Evolutionary conservation across 2,797 vertebrate species (phyloP).

Genomic region (Buceros bicornis): DNA sequence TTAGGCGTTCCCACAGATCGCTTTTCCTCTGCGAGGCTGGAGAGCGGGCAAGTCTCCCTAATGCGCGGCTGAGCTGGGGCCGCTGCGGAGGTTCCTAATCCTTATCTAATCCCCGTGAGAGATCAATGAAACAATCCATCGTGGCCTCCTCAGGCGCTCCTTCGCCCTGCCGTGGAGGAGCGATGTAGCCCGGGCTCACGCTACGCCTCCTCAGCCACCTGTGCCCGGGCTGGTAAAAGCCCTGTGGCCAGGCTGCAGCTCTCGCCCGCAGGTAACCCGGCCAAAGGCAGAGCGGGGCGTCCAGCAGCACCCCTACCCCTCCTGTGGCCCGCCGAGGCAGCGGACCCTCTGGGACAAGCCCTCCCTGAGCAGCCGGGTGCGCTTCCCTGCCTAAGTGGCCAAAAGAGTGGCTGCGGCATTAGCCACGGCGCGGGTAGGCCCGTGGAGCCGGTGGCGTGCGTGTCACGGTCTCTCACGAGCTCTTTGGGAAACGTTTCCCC

Average conservation of each 20-base stretch:
- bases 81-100: slow-evolving; percentile 67
- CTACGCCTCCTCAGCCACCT: background rate
- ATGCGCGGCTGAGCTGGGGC: slow-evolving; percentile 53
- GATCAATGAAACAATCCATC: slow-evolving; percentile 63
- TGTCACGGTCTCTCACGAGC: background rate
- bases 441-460: background rate
- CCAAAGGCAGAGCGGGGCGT: background rate
- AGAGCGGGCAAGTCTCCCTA: background rate
- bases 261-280: background rate
- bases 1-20: slow-evolving; percentile 10
- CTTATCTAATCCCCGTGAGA: slow-evolving; percentile 77
- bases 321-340: background rate
- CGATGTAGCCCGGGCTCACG: background rate
- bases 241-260: background rate
- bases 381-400: background rate
- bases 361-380: background rate
- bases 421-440: background rate
- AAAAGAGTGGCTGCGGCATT: rapidly evolving
- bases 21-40: slow-evolving; percentile 8
- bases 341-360: background rate
- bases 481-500: background rate
- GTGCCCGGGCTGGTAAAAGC: background rate
- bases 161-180: slow-evolving; percentile 47
- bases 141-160: slow-evolving; percentile 55
- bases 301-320: background rate